Evolutionary conservation across 2,888 invertebrate genomes (phyloP), one percentile per base, ranked within the genome.

Genomic region (Phyto melanocephala): DNA sequence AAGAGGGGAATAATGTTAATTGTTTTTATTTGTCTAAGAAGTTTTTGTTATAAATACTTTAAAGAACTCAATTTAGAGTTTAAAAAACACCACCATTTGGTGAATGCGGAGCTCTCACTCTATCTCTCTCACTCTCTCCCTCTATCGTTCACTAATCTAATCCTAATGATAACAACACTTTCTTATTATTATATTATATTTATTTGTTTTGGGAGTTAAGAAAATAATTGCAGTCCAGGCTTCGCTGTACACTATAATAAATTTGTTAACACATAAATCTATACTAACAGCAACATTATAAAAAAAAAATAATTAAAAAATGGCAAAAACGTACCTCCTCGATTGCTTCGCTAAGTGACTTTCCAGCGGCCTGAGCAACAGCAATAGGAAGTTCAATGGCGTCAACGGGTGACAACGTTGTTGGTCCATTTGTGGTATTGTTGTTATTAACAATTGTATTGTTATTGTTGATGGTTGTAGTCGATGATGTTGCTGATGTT

Each of bases 361-460:
- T 90, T 33, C 91, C 91, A 78, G 89, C 88, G 81, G 89, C 88
- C 85, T 91, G 90, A 15, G 91, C 90, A 86, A 90, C 88, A 79
- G 90, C 89, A 82, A 91, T 89, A 68, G 91, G 89, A 70, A 91
- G 87, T 87, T 91, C 91, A 85, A 84, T 85, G 77, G 86, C 87
- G 63, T 88, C 88, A 17, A 45, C 33, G 37, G 75, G 50, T 37
- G 79, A 56, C 35, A 83, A 67, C 67, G 84, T 47, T 54, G 85
- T 71, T 80, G 80, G 58, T n/a, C 74, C 74, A 82, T 70, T 84
- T 83, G 84, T 83, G 60, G 83, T 81, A 83, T 85, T 78, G 81
- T 85, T 84, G 33, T 82, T 83, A 22, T 80, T 84, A 22, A 58
- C 60, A 93, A 85, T 97, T 93, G 83, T 96, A 95, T 74, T 86